These are phyloP conservation scores for Drosophila monieri DNA, from an alignment of 2,888 invertebrate genomes.

Conservation along the genomic window DNA sequence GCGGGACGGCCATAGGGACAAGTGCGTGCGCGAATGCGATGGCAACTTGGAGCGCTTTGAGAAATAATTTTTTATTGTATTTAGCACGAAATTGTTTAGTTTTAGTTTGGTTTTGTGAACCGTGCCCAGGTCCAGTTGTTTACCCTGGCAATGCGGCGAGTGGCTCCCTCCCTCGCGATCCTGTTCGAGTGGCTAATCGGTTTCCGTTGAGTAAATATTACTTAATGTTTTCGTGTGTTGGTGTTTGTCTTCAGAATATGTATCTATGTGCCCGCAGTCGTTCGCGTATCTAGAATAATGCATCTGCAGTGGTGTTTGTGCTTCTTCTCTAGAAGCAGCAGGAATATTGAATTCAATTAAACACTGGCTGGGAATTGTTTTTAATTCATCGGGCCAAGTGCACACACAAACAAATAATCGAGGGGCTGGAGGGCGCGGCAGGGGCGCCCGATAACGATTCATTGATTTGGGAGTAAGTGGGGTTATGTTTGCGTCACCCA, in stretches of 20 bases:
- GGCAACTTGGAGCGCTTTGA: constrained; percentile 22
- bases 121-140: constrained; percentile 36
- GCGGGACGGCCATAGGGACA: constrained; percentile 48
- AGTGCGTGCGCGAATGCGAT: constrained; percentile 59
- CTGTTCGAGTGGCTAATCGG: constrained; percentile 4
- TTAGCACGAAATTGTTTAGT: constrained; percentile 55
- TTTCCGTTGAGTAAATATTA: constrained; percentile 68
- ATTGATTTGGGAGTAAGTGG: constrained; percentile 61
- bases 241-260: constrained; percentile 70
- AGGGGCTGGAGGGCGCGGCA: neutral
- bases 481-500: constrained; percentile 78
- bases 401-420: constrained; percentile 21
- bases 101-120: constrained; percentile 49
- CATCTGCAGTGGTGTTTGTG: constrained; percentile 32
- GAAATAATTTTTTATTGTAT: constrained; percentile 47
- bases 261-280: constrained; percentile 60
- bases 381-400: constrained; percentile 46
- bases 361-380: constrained; percentile 71
- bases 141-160: constrained; percentile 14
- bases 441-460: constrained; percentile 38
- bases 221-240: constrained; percentile 69
- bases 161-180: constrained; percentile 34
- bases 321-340: constrained; percentile 6
- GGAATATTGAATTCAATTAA: constrained; percentile 70
- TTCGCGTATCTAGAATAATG: constrained; percentile 42